Base-by-base conservation (phyloP, 2,113 vertebrate genomes). In the Callipepla squamata region DNA sequence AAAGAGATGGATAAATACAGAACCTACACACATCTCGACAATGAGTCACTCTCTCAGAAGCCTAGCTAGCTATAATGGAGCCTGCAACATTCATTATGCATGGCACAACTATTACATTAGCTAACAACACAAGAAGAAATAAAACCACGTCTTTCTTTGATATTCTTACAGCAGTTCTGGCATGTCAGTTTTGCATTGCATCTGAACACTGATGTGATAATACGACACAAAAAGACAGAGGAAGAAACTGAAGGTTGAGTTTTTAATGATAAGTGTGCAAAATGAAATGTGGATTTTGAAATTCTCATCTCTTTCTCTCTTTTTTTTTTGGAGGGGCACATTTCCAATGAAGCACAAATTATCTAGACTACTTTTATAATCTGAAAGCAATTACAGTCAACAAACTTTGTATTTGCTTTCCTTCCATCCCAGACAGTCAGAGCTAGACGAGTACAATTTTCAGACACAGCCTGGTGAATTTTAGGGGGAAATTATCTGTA, bases 81-180 rank as follows among this genome's bases (percentile, higher is more conserved):
- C 38, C 79, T 68, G 57, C 59, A 75, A 32, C 62, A 85, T 76
- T 59, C 40, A 80, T 90, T 85, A 93, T 89, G 63, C 42, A 87
- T 72, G 48, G 63, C 58, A 81, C 44, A 86, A 53, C 58, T 50
- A 69, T 69, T 89, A 79, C 84, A 48, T 21, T 57, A 81, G 40
- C n/a, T 84, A 67, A 89, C 26, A 82, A 89, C 66, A 66, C 23
- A 23, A 25, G 55, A 57, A 30, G 51, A 87, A 68, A 66, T 42
- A 80, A 81, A 40, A 6, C 38, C 0, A 0, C 28, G 40, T 73
- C 58, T 76, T 87, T 73, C 36, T 44, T 68, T 78, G 47, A 50
- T 15, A 25, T 50, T 87, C 32, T 63, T 59, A 75, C 1, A 59
- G 65, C 38, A 81, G 16, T 63, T 63, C 66, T 91, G 53, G 44